Percentiles rank a stretch among this genome's conserved stretches.
phyloP scores from a whole-genome alignment of 2,113 vertebrate species.

The Ondatra zibethicus region DNA sequence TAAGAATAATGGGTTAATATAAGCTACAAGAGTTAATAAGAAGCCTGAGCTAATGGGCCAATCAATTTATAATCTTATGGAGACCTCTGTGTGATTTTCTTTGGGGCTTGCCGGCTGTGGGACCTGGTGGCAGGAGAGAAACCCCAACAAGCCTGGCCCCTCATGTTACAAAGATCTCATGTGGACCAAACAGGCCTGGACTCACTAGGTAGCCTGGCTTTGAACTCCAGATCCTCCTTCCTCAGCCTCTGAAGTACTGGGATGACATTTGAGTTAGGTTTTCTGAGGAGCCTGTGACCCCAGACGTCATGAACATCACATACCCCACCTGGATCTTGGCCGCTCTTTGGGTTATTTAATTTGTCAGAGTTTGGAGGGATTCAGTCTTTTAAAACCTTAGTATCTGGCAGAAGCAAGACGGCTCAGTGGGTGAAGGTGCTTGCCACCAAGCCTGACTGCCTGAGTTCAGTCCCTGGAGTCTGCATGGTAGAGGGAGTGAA shows the following conservation, averaged over 20 bases:
- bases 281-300: not conserved
- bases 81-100: no score
- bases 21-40: no score
- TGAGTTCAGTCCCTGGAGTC: not conserved
- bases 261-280: not conserved
- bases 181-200: not conserved
- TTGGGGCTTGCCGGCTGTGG: no score
- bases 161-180: no score
- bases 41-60: no score
- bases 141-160: no score
- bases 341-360: not conserved
- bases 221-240: not conserved
- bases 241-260: not conserved
- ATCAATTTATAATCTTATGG: no score
- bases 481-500: no score
- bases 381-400: not conserved
- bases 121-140: no score
- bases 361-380: not conserved
- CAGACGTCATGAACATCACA: rapidly evolving
- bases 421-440: not conserved
- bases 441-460: not conserved
- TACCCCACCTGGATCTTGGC: not conserved
- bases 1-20: no score
- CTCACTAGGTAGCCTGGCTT: not conserved
- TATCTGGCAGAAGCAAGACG: not conserved